A percentile compares a stretch with the other conserved stretches of the same genome.
phyloP scores from a whole-genome alignment of 2,888 invertebrate species.

The Teleiodes luculella region DNA sequence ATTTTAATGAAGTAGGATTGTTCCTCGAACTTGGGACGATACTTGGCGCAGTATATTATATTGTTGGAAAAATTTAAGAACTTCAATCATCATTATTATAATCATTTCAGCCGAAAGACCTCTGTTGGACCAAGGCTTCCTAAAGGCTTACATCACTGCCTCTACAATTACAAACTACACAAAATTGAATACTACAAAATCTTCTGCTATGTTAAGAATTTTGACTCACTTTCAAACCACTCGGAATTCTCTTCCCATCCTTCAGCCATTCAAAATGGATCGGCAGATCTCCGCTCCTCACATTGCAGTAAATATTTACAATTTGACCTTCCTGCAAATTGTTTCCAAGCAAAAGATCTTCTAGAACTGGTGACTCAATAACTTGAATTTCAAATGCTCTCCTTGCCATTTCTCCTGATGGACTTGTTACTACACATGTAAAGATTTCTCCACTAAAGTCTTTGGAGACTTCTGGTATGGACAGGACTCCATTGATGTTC shows the following conservation, averaged over 20 bases:
- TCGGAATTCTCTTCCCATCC: constrained; percentile 81
- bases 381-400: constrained; percentile 83
- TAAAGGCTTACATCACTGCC: no score
- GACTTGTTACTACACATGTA: constrained; percentile 87
- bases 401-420: constrained; percentile 80
- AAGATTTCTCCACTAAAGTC: constrained; percentile 85
- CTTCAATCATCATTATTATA: no score
- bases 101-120: no score
- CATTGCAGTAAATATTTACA: constrained; percentile 89
- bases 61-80: no score
- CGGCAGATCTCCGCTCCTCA: constrained; percentile 84
- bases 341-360: constrained; percentile 88
- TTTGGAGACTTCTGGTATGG: constrained; percentile 80
- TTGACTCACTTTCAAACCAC: constrained; percentile 78
- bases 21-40: no score
- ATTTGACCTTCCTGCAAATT: constrained; percentile 90
- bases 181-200: no score
- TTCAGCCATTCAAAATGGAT: constrained; percentile 85
- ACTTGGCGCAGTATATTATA: no score
- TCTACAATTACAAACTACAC: no score
- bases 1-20: no score
- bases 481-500: constrained; percentile 77
- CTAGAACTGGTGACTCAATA: constrained; percentile 87
- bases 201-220: no score
- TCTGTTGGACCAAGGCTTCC: no score